Percentiles rank a stretch among this genome's conserved stretches.
phyloP scores from a whole-genome alignment of 2,113 vertebrate species.

The Spheniscus mendiculus region DNA sequence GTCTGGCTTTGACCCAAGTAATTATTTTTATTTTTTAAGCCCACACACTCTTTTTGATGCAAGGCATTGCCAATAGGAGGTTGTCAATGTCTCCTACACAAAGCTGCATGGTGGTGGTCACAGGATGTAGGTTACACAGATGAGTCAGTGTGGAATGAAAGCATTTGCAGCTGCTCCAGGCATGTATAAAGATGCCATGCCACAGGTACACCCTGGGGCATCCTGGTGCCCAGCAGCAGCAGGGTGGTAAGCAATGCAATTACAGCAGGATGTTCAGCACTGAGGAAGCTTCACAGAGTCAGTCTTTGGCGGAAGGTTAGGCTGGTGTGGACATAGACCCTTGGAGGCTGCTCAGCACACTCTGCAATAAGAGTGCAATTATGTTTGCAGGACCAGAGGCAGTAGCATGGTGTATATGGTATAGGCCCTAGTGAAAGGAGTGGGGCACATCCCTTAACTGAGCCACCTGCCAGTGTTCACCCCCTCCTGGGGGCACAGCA shows the following conservation, averaged over 20 bases:
- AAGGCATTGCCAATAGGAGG: neutral
- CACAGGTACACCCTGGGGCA: neutral
- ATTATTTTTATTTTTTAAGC: neutral
- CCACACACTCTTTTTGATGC: neutral
- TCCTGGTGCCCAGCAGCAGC: neutral
- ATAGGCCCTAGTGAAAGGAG: neutral
- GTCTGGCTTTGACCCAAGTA: neutral
- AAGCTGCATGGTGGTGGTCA: neutral
- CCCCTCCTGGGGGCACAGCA: neutral
- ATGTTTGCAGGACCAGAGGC: neutral
- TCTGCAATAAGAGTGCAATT: neutral
- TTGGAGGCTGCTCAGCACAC: neutral
- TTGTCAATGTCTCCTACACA: neutral
- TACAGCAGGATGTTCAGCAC: neutral
- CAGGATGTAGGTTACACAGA: neutral
- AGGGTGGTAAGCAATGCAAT: accelerated
- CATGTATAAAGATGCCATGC: neutral
- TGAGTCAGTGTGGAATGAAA: neutral
- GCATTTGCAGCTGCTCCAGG: neutral
- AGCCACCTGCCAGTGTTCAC: accelerated
- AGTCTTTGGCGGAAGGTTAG: neutral
- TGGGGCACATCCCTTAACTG: neutral
- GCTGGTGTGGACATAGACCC: neutral
- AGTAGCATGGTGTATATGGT: neutral
- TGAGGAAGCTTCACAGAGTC: neutral